phyloP scores from a whole-genome alignment of 1,140 invertebrate genomes.

The Drosophila oshimai region DNA sequence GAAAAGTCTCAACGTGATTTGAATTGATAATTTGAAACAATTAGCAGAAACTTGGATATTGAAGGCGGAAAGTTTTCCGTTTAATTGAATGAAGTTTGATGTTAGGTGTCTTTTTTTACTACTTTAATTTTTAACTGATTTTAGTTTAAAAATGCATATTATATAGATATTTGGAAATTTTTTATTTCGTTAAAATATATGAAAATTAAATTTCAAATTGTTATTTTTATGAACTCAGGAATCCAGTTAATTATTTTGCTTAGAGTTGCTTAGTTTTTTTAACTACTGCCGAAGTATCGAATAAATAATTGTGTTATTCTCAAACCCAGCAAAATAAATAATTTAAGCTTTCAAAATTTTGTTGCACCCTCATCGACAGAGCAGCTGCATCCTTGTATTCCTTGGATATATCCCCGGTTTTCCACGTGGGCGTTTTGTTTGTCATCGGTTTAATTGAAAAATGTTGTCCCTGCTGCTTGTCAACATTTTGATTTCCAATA shows the following conservation, averaged over 20 bases:
- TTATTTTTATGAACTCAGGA: too few relatives aligned
- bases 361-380: background rate
- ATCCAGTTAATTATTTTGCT: background rate
- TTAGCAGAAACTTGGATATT: constrained; percentile 47
- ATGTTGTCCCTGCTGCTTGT: constrained; percentile 62
- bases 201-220: too few relatives aligned
- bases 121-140: too few relatives aligned
- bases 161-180: too few relatives aligned
- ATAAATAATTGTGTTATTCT: too few relatives aligned
- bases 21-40: constrained; percentile 78
- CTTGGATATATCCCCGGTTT: background rate
- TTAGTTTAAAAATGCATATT: too few relatives aligned
- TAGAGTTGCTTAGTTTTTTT: too few relatives aligned
- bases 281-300: too few relatives aligned
- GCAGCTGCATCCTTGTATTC: background rate
- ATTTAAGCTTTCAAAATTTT: background rate
- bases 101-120: too few relatives aligned
- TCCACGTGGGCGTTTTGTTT: constrained; percentile 16
- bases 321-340: too few relatives aligned
- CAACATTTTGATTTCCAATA: constrained; percentile 81
- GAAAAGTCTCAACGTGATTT: constrained; percentile 58
- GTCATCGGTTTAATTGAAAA: constrained; percentile 70
- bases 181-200: too few relatives aligned
- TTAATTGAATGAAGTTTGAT: constrained; percentile 64
- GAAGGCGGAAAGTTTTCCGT: background rate